Conservation (phyloP, 1,140 invertebrate genomes). For the Leptonema lineaticorne region DNA sequence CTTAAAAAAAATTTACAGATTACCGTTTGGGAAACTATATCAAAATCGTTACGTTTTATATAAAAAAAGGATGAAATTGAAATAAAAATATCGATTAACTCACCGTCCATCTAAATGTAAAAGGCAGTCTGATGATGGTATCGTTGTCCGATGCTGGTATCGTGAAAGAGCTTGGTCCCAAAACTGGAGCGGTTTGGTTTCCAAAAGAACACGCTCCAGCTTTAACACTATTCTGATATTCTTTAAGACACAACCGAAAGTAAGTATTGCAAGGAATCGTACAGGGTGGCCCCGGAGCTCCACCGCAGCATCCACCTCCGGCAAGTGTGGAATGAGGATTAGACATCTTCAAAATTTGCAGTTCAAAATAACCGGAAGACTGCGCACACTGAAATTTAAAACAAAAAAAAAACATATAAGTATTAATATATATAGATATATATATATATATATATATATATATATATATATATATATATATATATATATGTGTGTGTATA, state of each 20-base stretch:
- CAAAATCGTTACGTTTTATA: too few species aligned
- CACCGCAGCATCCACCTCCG: constrained; percentile 80
- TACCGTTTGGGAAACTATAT: too few species aligned
- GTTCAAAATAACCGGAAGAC: constrained; percentile 85
- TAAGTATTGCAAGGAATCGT: constrained; percentile 74
- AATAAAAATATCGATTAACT: too few species aligned
- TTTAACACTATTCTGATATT: constrained; percentile 84
- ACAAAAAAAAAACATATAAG: constrained; percentile 18
- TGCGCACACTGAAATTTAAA: constrained; percentile 62
- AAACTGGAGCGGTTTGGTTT: constrained; percentile 78
- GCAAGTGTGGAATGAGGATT: constrained; percentile 81
- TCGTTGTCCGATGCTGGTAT: constrained; percentile 71
- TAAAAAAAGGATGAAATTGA: too few species aligned
- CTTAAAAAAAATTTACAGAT: too few species aligned
- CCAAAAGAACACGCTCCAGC: constrained; percentile 88
- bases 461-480: too few species aligned
- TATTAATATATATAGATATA: too few species aligned
- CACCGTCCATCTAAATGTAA: constrained; percentile 90
- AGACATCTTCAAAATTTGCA: constrained; percentile 85
- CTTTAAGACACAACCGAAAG: constrained; percentile 87
- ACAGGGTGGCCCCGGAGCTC: constrained; percentile 52
- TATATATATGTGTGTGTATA: too few species aligned
- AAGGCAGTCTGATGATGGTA: constrained; percentile 79
- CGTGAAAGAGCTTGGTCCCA: constrained; percentile 86
- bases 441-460: too few species aligned